Base-by-base conservation (phyloP, 1,140 invertebrate genomes). In the Heliothis virescens region DNA sequence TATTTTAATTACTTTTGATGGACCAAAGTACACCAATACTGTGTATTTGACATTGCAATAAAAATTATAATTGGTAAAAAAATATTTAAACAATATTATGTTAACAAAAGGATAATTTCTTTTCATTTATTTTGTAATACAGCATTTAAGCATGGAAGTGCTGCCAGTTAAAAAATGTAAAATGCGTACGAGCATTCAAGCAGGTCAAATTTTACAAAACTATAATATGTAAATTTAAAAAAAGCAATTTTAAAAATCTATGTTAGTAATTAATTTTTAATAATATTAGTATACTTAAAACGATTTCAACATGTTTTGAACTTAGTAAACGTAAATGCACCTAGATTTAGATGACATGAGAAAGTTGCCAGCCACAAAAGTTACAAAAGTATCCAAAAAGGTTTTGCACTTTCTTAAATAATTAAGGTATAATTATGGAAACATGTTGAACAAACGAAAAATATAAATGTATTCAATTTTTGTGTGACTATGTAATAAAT, bases 291-390 rank as follows among this genome's bases (percentile, higher is more conserved):
- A 62, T 57, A 41, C 52, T 69, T 63, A 73, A 79, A 79, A 80
- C 34, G 75, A 76, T 73, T 87, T 86, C 83, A 87, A 87, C 87
- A 87, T 87, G 83, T 88, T 86, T 86, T 90, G 62, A 85, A 82
- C 9, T 76, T 83, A 82, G 67, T 63, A 10, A 59, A 77, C 41
- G 7, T 53, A 50, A 79, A 75, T 57, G 60, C 79, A 80, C 79
- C n/a, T 75, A 71, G 71, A 74, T 52, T 41, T 63, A 55, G 59
- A 65, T 52, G 59, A 65, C 29, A 55, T 15, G 26, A 65, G 52
- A 75, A 74, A 73, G 78, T 21, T 62, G 78, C 57, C 12, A 34
- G 69, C 55, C 60, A 13, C 15, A 74, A 59, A 59, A 47, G 57
- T 74, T 74, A 74, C 34, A 72, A 73, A 73, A 60, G 69, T 73